Percentiles rank a stretch among this genome's conserved stretches.
These are phyloP conservation scores for Oeneis ivallda DNA, from an alignment of 2,888 invertebrate species.

Conservation along the genomic window DNA sequence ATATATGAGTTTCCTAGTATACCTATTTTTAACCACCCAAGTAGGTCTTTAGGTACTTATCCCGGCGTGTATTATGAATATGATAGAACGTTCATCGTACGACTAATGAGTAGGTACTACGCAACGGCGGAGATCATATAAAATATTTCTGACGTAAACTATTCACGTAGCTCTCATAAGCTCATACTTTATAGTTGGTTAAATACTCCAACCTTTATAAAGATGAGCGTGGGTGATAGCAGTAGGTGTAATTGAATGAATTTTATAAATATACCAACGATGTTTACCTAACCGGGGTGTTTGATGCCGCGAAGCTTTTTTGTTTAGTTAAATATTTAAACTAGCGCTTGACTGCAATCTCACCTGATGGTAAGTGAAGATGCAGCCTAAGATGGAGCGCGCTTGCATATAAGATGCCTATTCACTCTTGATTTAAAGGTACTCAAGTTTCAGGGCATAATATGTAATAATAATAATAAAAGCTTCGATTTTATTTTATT, in stretches of 20 bases:
- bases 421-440: too few species aligned
- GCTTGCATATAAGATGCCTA: too few species aligned
- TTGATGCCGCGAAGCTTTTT: background rate
- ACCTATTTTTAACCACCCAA: background rate
- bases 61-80: background rate
- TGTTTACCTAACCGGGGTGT: background rate
- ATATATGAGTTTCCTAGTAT: background rate
- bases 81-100: slow-evolving; percentile 6
- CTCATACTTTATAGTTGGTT: background rate
- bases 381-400: too few species aligned
- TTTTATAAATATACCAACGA: background rate
- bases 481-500: too few species aligned
- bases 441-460: background rate
- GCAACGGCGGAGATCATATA: slow-evolving; percentile 4
- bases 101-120: slow-evolving; percentile 1
- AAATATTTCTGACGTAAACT: slow-evolving; percentile 15
- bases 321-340: too few species aligned
- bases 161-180: slow-evolving; percentile 8
- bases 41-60: background rate
- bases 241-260: slow-evolving; percentile 6
- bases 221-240: background rate
- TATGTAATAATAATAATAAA: too few species aligned
- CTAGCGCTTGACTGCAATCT: too few species aligned
- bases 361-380: too few species aligned
- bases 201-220: too few species aligned